Evolutionary conservation across 2,888 invertebrate species (phyloP).

Genomic region (Drosophila putrida): DNA sequence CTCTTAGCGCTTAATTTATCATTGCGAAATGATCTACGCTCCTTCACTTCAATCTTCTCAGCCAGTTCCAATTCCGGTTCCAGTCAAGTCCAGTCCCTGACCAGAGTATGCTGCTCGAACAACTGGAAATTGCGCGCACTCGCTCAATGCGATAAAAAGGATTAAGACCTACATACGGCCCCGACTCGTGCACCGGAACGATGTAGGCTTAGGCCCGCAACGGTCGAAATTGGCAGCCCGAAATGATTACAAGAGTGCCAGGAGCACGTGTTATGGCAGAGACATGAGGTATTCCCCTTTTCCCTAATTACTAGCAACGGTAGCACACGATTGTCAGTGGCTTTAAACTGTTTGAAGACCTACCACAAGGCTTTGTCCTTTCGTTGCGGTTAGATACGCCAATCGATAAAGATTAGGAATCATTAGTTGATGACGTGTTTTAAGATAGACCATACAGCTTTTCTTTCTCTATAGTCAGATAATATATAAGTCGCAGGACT

Average conservation of each 20-base stretch:
- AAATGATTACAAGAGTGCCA: constrained; percentile 64
- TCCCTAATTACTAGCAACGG: constrained; percentile 65
- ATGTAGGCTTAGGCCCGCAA: constrained; percentile 11
- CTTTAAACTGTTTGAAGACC: constrained; percentile 40
- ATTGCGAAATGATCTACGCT: constrained; percentile 82
- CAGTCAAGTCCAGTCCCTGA: constrained; percentile 15
- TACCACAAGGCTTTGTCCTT: constrained; percentile 43
- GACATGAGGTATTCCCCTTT: constrained; percentile 9
- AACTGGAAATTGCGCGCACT: constrained; percentile 61
- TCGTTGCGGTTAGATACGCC: too few species aligned
- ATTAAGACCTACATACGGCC: constrained; percentile 72
- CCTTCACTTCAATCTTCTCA: constrained; percentile 39
- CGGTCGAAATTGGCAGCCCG: constrained; percentile 71
- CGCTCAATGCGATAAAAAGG: constrained; percentile 77
- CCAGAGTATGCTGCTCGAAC: constrained; percentile 23
- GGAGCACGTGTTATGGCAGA: constrained; percentile 71
- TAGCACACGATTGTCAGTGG: constrained; percentile 68
- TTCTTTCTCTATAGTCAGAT: too few species aligned
- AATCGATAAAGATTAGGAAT: neutral
- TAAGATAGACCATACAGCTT: too few species aligned
- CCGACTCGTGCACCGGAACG: constrained; percentile 46
- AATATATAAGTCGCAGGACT: too few species aligned
- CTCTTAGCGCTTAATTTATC: constrained; percentile 85
- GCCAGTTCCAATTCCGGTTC: constrained; percentile 1
- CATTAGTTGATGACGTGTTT: neutral